A percentile compares a stretch with the other conserved stretches of the same genome.
These are phyloP conservation scores for Limnodromus scolopaceus DNA, from an alignment of 2,797 vertebrate species.

Conservation along the genomic window DNA sequence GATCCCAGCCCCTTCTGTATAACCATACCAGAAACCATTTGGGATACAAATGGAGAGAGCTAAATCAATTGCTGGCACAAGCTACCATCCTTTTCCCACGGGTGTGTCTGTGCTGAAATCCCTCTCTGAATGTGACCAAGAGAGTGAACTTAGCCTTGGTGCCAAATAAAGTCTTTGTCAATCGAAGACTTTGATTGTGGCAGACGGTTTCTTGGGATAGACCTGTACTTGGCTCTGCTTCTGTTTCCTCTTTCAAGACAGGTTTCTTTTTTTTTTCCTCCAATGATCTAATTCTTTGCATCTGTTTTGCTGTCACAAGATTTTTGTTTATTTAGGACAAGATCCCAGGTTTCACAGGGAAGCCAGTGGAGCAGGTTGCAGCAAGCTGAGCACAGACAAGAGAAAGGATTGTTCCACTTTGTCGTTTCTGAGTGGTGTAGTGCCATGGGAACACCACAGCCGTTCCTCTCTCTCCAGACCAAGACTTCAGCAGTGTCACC, in stretches of 20 bases:
- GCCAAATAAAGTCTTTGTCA: not conserved
- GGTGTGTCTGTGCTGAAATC: not conserved
- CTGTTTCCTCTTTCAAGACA: not conserved
- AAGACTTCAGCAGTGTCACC: not conserved
- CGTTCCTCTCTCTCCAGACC: not conserved
- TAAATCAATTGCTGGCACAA: not conserved
- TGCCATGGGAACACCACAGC: not conserved
- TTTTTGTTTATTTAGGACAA: not conserved
- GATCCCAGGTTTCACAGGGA: not conserved
- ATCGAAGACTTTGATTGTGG: not conserved
- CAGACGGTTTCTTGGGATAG: not conserved
- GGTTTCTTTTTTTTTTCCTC: not conserved
- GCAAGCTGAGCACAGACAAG: accelerated
- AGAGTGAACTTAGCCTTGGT: accelerated
- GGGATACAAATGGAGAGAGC: accelerated
- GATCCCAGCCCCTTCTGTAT: not conserved
- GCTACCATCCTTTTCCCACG: not conserved
- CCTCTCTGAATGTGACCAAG: not conserved
- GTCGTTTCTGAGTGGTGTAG: not conserved
- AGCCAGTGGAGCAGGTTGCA: not conserved
- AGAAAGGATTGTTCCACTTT: not conserved
- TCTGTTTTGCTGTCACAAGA: not conserved
- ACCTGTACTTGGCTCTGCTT: not conserved
- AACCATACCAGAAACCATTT: not conserved
- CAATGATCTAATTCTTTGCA: not conserved